Evolutionary conservation across 2,888 invertebrate species (phyloP).

Genomic region (Lochmaea crataegi): DNA sequence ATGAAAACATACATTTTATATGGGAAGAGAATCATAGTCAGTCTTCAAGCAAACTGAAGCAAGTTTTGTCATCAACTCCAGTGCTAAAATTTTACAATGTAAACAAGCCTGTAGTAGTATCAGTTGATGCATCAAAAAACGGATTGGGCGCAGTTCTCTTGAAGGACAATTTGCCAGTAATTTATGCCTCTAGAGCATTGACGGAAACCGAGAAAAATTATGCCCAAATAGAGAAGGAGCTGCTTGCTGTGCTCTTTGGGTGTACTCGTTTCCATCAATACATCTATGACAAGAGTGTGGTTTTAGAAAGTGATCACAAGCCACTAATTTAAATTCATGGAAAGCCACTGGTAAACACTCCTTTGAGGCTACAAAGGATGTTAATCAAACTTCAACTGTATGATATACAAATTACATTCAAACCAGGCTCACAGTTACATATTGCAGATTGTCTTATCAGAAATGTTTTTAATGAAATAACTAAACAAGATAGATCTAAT

Average conservation of each 20-base stretch:
- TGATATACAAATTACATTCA: not conserved
- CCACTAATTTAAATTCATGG: slow-evolving; percentile 3
- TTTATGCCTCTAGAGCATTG: not conserved
- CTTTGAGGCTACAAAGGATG: too few species aligned
- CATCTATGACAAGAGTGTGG: slow-evolving; percentile 1
- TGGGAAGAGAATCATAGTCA: too few species aligned
- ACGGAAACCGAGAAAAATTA: not conserved
- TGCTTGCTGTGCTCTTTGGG: slow-evolving; percentile 1
- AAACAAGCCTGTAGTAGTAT: too few species aligned
- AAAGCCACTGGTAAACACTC: slow-evolving; percentile 4
- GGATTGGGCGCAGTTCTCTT: too few species aligned
- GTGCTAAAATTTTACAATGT: too few species aligned
- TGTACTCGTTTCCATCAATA: slow-evolving; percentile 10
- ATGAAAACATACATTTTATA: too few species aligned
- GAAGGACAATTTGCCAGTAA: too few species aligned
- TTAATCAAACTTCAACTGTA: too few species aligned
- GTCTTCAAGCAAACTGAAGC: too few species aligned
- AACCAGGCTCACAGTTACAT: slow-evolving; percentile 14
- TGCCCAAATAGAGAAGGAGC: slow-evolving; percentile 2
- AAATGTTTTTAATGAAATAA: slow-evolving; percentile 11
- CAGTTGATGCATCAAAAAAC: too few species aligned
- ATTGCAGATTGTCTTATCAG: slow-evolving; percentile 13
- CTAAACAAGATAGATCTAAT: slow-evolving; percentile 9
- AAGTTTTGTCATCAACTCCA: too few species aligned
- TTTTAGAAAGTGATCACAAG: slow-evolving; percentile 7